A percentile compares a stretch with the other conserved stretches of the same genome.
These are phyloP conservation scores for Melipona beecheii DNA, from an alignment of 2,888 invertebrate species.

Conservation along the genomic window DNA sequence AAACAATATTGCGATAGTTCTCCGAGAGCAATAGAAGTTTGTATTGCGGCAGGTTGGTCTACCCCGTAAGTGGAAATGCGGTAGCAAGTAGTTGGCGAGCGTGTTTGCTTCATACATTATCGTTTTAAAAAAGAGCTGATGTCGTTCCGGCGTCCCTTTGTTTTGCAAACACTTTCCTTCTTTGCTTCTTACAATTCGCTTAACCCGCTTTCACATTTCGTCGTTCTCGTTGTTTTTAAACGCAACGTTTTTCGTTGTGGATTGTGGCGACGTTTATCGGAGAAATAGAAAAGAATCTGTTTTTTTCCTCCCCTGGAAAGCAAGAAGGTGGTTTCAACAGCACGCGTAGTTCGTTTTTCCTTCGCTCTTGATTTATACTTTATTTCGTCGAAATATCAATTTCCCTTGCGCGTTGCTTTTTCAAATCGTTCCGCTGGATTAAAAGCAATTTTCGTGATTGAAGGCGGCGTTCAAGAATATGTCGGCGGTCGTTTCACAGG, in stretches of 20 bases:
- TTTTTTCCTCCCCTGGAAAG: background rate
- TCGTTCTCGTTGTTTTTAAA: conserved; percentile 30
- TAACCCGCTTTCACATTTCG: conserved; percentile 26
- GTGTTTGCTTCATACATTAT: conserved; percentile 31
- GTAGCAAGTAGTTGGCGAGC: conserved; percentile 38
- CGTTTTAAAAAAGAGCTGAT: conserved; percentile 27
- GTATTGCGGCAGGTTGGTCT: conserved; percentile 16
- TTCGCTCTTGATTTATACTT: background rate
- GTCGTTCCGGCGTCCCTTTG: conserved; percentile 1
- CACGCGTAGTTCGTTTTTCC: background rate
- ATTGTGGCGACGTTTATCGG: conserved; percentile 27
- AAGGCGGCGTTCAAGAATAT: background rate
- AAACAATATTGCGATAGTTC: conserved; percentile 40
- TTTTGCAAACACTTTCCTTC: conserved; percentile 6
- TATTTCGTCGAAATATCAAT: background rate
- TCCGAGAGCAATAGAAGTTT: conserved; percentile 19
- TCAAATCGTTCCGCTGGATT: background rate
- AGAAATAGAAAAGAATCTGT: background rate
- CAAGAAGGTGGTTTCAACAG: background rate
- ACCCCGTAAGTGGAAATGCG: conserved; percentile 12
- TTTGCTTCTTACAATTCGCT: conserved; percentile 5
- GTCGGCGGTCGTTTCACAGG: background rate
- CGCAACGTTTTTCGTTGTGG: conserved; percentile 41
- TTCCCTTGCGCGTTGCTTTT: too few species aligned
- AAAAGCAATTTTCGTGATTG: background rate